phyloP scores from a whole-genome alignment of 2,888 invertebrate genomes.

The Chalcosyrphus nemorum region DNA sequence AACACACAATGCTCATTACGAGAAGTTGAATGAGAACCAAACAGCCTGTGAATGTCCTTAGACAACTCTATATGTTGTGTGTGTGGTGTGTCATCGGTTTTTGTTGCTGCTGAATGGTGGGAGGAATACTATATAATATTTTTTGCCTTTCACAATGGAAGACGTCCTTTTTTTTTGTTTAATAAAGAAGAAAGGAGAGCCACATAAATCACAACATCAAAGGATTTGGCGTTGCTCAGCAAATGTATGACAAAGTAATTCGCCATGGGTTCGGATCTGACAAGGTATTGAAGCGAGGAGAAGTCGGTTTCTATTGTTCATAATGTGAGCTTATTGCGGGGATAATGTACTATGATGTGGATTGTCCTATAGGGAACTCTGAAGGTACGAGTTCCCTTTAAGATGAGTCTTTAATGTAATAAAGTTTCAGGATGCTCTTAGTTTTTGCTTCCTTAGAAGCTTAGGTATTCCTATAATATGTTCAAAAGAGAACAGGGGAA shows the following conservation, averaged over 20 bases:
- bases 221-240: slow-evolving; percentile 65
- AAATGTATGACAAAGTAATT: slow-evolving; percentile 60
- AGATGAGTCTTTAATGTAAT: no score
- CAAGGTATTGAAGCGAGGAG: background rate
- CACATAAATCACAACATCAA: slow-evolving; percentile 69
- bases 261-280: slow-evolving; percentile 43
- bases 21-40: background rate
- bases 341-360: no score
- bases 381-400: no score
- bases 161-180: slow-evolving; percentile 27
- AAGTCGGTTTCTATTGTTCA: slow-evolving; percentile 1
- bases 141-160: slow-evolving; percentile 55
- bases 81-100: slow-evolving; percentile 40
- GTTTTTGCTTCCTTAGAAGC: no score
- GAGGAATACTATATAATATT: slow-evolving; percentile 35
- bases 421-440: no score
- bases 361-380: no score
- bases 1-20: slow-evolving; percentile 61
- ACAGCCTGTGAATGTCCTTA: slow-evolving; percentile 23
- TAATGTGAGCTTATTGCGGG: slow-evolving; percentile 24
- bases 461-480: no score
- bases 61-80: slow-evolving; percentile 13
- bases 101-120: background rate
- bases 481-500: no score
- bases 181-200: slow-evolving; percentile 20